Conservation (phyloP, 2,113 vertebrate genomes). For the Apodemus sylvaticus region DNA sequence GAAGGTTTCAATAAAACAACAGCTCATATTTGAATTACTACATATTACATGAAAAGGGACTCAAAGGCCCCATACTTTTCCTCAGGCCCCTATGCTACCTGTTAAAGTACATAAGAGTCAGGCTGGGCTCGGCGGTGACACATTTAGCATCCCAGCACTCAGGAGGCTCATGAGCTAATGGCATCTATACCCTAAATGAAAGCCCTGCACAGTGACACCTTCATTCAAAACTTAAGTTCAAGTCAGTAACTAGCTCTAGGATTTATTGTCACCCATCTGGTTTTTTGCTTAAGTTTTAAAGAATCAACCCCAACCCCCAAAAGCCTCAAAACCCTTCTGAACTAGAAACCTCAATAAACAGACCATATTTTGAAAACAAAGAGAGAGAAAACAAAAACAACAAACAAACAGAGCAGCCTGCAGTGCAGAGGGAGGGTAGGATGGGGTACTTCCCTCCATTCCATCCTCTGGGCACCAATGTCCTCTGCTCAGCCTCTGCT, state of each 20-base stretch:
- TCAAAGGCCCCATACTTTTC: background rate
- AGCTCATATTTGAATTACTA: background rate
- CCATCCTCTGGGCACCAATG: background rate
- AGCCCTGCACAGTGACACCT: background rate
- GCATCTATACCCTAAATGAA: background rate
- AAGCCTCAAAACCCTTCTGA: background rate
- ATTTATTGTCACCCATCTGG: conserved; percentile 26
- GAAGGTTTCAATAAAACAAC: background rate
- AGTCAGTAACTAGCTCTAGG: background rate
- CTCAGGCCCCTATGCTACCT: background rate
- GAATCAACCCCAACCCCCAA: background rate
- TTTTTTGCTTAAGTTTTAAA: background rate
- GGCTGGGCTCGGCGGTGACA: background rate
- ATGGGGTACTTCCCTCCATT: no score
- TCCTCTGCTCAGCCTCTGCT: background rate
- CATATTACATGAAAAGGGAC: background rate
- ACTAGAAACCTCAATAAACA: conserved; percentile 8
- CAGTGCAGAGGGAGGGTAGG: background rate
- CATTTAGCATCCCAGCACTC: background rate
- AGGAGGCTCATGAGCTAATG: background rate
- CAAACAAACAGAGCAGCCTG: background rate
- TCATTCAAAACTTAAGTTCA: conserved; percentile 1
- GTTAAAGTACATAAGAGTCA: background rate
- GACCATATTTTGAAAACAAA: background rate
- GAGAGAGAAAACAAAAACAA: background rate